phyloP scores from a whole-genome alignment of 2,888 invertebrate genomes.

The Agrochola lychnidis region DNA sequence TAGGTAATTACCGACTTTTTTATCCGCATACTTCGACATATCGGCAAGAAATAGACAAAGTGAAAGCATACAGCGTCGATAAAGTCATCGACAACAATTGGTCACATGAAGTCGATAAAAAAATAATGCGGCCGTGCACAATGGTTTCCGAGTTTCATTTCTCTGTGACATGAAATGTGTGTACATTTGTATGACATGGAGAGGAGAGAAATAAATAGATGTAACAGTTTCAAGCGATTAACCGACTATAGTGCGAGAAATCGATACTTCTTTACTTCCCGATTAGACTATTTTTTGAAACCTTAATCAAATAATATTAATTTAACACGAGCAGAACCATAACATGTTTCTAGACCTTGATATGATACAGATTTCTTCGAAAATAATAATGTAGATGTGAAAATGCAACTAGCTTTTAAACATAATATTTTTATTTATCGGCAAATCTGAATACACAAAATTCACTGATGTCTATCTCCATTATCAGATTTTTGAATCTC shows the following conservation, averaged over 20 bases:
- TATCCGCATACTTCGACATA: constrained; percentile 58
- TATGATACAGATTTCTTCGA: constrained; percentile 1
- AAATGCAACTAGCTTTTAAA: neutral
- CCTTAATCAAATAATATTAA: neutral
- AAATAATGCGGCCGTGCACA: constrained; percentile 75
- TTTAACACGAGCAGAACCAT: neutral
- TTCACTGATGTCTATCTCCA: neutral
- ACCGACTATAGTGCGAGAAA: constrained; percentile 2
- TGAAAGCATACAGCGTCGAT: constrained; percentile 82
- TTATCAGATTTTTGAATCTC: constrained; percentile 11
- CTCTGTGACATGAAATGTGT: constrained; percentile 64
- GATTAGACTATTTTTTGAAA: neutral
- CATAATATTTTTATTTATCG: neutral
- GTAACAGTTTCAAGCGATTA: constrained; percentile 31
- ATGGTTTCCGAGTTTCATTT: constrained; percentile 80
- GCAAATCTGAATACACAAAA: constrained; percentile 5
- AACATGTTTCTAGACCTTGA: neutral
- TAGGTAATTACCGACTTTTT: constrained; percentile 53
- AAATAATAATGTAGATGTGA: neutral
- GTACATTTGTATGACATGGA: constrained; percentile 53
- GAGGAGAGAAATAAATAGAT: constrained; percentile 43
- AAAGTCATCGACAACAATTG: constrained; percentile 78
- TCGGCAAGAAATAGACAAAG: constrained; percentile 72
- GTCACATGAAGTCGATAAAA: constrained; percentile 77
- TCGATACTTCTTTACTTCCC: neutral